A percentile compares a stretch with the other conserved stretches of the same genome.
Conservation (phyloP, 2,797 vertebrate genomes). For the Meda fulgida region DNA sequence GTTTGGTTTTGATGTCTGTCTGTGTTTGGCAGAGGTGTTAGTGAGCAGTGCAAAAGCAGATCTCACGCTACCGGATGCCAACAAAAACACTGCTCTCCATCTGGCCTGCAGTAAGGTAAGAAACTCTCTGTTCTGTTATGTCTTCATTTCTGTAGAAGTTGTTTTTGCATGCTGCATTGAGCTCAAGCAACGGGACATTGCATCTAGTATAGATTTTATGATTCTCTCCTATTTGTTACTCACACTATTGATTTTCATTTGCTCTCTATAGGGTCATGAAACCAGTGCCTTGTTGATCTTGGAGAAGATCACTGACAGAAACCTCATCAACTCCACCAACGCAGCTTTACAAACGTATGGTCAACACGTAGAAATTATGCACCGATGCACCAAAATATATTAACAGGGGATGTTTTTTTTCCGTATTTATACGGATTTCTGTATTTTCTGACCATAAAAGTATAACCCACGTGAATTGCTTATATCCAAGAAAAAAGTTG, state of each 20-base stretch:
- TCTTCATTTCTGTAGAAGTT: neutral
- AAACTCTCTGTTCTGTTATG: constrained; percentile 20
- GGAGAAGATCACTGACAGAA: constrained; percentile 96
- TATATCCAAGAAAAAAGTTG: no score
- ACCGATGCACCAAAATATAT: neutral
- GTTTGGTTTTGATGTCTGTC: constrained; percentile 20
- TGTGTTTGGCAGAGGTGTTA: constrained; percentile 85
- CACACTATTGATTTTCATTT: neutral
- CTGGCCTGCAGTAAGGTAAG: constrained; percentile 97
- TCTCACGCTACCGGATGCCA: constrained; percentile 92
- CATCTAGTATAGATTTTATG: neutral
- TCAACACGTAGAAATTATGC: constrained; percentile 14
- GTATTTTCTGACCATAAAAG: neutral
- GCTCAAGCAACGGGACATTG: neutral
- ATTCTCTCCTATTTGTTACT: neutral
- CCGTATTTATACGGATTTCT: neutral
- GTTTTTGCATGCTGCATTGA: neutral
- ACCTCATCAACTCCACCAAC: constrained; percentile 98
- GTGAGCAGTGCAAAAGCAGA: constrained; percentile 97
- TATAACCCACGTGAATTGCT: no score
- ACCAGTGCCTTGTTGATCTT: constrained; percentile 99
- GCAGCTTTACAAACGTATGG: constrained; percentile 98
- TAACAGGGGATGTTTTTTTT: neutral
- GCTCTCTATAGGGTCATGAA: constrained; percentile 91
- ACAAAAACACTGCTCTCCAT: constrained; percentile 96